Evolutionary conservation across 2,888 invertebrate species (phyloP).

Genomic region (Actias luna): DNA sequence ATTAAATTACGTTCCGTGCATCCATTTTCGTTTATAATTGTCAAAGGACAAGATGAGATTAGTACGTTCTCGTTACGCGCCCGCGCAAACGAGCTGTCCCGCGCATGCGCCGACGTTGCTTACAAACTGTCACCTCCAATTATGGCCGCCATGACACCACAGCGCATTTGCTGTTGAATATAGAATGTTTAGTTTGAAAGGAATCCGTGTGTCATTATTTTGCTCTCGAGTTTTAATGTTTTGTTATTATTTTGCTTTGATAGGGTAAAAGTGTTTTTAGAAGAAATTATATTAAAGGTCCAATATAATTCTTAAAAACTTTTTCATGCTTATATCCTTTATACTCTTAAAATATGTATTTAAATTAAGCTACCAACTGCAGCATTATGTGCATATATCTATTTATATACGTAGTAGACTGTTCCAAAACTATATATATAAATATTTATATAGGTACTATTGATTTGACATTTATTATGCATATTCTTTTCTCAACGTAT

Average conservation of each 20-base stretch:
- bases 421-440: no score
- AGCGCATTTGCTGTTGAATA: slow-evolving; percentile 72
- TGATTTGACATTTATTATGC: no score
- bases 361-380: no score
- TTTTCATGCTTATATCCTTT: no score
- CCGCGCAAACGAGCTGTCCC: slow-evolving; percentile 62
- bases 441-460: no score
- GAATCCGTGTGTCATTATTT: slow-evolving; percentile 44
- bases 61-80: slow-evolving; percentile 67
- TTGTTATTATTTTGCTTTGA: slow-evolving; percentile 13
- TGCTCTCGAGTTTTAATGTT: slow-evolving; percentile 25
- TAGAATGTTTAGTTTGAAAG: slow-evolving; percentile 56
- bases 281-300: no score
- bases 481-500: no score
- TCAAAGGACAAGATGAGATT: slow-evolving; percentile 57
- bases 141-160: slow-evolving; percentile 73
- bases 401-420: no score
- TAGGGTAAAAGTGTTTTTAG: background rate
- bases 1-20: background rate
- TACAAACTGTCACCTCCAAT: slow-evolving; percentile 74
- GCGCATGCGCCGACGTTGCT: slow-evolving; percentile 52
- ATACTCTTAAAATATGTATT: no score
- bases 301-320: no score
- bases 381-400: no score
- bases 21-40: slow-evolving; percentile 20